phyloP scores from a whole-genome alignment of 2,888 invertebrate species.

The Drosophila mimetica region DNA sequence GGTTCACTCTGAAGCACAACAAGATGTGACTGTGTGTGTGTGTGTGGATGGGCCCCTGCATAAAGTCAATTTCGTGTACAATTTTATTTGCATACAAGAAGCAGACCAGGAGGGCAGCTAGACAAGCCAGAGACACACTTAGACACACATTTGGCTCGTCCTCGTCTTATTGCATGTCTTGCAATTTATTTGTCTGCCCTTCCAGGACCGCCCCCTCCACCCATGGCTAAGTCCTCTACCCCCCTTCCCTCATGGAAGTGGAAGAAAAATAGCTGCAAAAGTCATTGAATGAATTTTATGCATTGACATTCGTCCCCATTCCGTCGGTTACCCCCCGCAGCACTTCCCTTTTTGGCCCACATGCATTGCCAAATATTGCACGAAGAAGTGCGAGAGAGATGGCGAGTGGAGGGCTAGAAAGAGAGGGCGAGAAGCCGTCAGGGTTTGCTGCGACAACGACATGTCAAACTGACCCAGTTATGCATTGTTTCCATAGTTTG shows the following conservation, averaged over 20 bases:
- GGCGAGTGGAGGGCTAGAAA: background rate
- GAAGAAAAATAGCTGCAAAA: slow-evolving; percentile 73
- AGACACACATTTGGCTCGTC: slow-evolving; percentile 65
- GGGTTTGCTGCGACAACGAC: slow-evolving; percentile 73
- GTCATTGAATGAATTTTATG: slow-evolving; percentile 73
- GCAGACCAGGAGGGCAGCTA: slow-evolving; percentile 30
- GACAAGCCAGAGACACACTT: slow-evolving; percentile 50
- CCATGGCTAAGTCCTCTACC: background rate
- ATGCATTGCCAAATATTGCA: slow-evolving; percentile 61
- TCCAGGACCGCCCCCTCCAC: slow-evolving; percentile 17
- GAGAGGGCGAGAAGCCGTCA: slow-evolving; percentile 50
- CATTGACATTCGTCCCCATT: slow-evolving; percentile 69
- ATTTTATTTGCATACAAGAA: slow-evolving; percentile 74
- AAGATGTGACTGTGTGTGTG: background rate
- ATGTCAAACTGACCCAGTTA: slow-evolving; percentile 80
- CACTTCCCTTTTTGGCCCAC: background rate
- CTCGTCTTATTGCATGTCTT: slow-evolving; percentile 77
- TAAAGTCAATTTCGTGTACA: slow-evolving; percentile 78
- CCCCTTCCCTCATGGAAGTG: slow-evolving; percentile 44
- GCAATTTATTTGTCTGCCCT: slow-evolving; percentile 77
- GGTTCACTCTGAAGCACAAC: slow-evolving; percentile 16
- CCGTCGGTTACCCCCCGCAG: background rate
- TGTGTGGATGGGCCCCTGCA: slow-evolving; percentile 20
- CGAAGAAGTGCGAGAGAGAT: slow-evolving; percentile 13
- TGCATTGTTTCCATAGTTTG: slow-evolving; percentile 47